Percentiles rank a stretch among this genome's conserved stretches.
Conservation (phyloP, 2,797 vertebrate species). For the Halcyon leucocephala region DNA sequence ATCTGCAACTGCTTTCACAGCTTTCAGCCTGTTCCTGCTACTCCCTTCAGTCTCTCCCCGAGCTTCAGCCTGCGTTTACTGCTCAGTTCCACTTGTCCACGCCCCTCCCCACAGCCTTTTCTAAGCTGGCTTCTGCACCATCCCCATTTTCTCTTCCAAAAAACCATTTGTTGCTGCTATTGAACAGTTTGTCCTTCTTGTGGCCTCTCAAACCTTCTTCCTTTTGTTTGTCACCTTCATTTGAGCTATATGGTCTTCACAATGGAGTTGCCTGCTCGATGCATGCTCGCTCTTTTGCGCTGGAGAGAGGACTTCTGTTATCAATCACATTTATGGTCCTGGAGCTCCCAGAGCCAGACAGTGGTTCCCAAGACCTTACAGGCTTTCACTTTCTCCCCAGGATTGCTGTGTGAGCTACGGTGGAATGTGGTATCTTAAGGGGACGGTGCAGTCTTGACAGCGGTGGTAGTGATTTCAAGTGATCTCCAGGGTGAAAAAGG, state of each 20-base stretch:
- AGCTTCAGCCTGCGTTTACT: background rate
- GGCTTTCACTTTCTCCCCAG: slow-evolving; percentile 69
- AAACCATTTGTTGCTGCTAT: background rate
- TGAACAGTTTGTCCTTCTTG: background rate
- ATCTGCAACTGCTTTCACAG: accelerated
- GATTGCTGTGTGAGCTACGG: slow-evolving; percentile 94
- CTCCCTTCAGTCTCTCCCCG: background rate
- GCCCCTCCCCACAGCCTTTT: background rate
- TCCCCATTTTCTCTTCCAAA: too few species aligned
- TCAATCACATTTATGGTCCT: accelerated
- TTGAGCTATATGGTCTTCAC: background rate
- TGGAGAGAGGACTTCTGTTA: background rate
- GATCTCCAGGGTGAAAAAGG: slow-evolving; percentile 8
- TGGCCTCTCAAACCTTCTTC: background rate
- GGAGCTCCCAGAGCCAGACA: background rate
- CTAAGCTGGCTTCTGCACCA: accelerated
- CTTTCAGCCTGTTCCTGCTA: accelerated
- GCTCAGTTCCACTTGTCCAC: background rate
- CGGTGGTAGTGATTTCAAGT: background rate
- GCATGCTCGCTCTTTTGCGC: accelerated
- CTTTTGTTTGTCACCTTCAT: background rate
- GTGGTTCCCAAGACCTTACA: background rate
- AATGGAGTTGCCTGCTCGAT: background rate
- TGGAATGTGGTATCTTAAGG: slow-evolving; percentile 98
- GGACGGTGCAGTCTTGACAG: slow-evolving; percentile 94